Percentiles rank a stretch among this genome's conserved stretches.
Conservation (phyloP, 2,797 vertebrate species). For the Neostethus bicornis region DNA sequence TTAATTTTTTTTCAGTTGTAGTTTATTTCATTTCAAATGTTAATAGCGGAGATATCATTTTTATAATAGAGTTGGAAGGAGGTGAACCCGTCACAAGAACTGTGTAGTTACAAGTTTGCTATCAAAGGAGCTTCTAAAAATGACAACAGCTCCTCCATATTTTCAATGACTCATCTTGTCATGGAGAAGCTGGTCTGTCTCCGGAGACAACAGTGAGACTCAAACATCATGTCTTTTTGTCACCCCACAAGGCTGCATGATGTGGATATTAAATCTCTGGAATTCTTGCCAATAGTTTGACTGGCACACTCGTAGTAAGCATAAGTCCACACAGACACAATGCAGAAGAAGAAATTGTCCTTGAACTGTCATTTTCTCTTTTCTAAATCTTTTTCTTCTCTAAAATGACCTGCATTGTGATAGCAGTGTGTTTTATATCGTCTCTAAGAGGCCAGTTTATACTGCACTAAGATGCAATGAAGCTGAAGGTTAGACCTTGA, state of each 20-base stretch:
- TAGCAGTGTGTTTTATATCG: conserved; percentile 34
- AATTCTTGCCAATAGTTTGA: conserved; percentile 47
- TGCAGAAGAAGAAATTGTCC: conserved; percentile 51
- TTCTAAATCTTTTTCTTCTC: conserved; percentile 40
- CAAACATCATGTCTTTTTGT: conserved; percentile 64
- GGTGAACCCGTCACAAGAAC: conserved; percentile 41
- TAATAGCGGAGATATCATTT: conserved; percentile 22
- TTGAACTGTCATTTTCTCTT: conserved; percentile 61
- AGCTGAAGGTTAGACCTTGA: conserved; percentile 41
- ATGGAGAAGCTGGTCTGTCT: conserved; percentile 59
- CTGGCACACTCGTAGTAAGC: conserved; percentile 47
- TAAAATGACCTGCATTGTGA: conserved; percentile 24
- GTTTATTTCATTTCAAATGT: conserved; percentile 25
- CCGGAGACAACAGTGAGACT: conserved; percentile 57
- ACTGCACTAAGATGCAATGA: conserved; percentile 32
- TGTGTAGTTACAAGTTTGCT: conserved; percentile 33
- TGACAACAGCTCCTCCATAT: conserved; percentile 50
- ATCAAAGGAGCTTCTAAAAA: conserved; percentile 51
- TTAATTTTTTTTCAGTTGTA: conserved; percentile 18
- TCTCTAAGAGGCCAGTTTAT: conserved; percentile 22
- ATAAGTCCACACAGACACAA: conserved; percentile 41
- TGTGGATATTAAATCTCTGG: conserved; percentile 58
- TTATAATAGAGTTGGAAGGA: conserved; percentile 27
- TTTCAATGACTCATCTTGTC: conserved; percentile 64
- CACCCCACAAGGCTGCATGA: conserved; percentile 37